Evolutionary conservation across 2,113 vertebrate species (phyloP), one percentile per base, ranked within the genome.

Genomic region (Thryonomys swinderianus): DNA sequence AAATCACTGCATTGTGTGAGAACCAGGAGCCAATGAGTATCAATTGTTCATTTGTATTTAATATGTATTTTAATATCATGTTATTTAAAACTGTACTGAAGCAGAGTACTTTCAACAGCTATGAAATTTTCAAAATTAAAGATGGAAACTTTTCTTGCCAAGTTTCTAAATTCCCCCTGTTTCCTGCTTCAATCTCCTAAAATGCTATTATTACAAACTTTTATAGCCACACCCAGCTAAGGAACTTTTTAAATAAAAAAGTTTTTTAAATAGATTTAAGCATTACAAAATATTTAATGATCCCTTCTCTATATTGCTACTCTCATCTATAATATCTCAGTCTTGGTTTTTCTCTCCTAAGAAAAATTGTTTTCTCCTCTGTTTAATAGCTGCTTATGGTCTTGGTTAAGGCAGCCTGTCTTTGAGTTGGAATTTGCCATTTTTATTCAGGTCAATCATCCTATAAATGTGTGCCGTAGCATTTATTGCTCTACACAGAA

Each of bases 71-170:
- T n/a, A 21, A 21, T 92, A 13, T 78, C 40, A 16, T 37, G 42
- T 66, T 87, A 64, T 85, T 88, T 95, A 95, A 83, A 87, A 55
- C 8, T n/a, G 73, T 23, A 6, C 1, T 76, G 17, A 79, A 92
- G 84, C 5, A 11, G 23, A 89, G 53, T 48, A 76, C 32, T 14
- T 69, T 45, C n/a, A 74, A 88, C 21, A 64, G 3, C 1, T 48
- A 21, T 30, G 74, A 84, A 9, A 81, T 76, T 64, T 94, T 62
- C 11, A 57, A 10, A 79, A 82, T 89, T 87, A 76, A 81, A 66
- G 7, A 85, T 37, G 55, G n/a, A 27, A 83, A 71, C 1, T 45
- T 94, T 95, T 80, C 16, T 17, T 61, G 59, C 21, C 21, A 25
- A 23, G 7, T 61, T 61, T 61, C 59, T 61, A 61, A 61, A 61